These are phyloP conservation scores for Manacus vitellinus DNA, from an alignment of 2,113 vertebrate genomes.

Conservation along the genomic window DNA sequence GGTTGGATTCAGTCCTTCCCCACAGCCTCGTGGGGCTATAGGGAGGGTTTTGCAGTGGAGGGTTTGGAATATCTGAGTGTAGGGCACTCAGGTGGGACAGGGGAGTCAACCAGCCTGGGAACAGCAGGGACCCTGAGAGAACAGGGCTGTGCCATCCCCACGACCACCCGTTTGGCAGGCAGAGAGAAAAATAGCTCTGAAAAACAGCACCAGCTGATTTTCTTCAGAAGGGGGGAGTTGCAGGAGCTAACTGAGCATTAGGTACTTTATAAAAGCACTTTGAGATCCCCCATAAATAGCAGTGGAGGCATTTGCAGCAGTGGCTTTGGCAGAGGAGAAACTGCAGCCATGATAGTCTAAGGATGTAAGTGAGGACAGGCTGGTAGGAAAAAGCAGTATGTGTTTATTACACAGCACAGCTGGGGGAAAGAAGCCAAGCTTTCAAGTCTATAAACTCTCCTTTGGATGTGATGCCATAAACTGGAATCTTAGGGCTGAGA, in stretches of 20 bases:
- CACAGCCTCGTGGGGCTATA: rapidly evolving
- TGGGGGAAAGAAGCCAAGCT: neutral
- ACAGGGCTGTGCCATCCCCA: neutral
- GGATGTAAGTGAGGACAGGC: neutral
- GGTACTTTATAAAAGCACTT: neutral
- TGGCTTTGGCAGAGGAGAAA: neutral
- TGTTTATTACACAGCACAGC: neutral
- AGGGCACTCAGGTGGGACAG: neutral
- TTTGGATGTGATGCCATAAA: neutral
- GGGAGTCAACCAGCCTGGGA: neutral
- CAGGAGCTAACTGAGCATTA: neutral
- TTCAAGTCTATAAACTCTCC: neutral
- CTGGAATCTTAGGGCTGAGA: neutral
- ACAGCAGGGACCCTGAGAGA: neutral
- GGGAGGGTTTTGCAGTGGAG: neutral
- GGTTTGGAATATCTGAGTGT: neutral
- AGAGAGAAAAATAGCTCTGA: neutral
- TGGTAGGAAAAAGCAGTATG: neutral
- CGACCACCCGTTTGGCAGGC: neutral
- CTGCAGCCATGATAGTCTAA: neutral
- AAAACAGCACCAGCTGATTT: neutral
- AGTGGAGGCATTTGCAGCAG: neutral
- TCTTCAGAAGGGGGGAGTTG: neutral
- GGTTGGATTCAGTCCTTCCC: neutral
- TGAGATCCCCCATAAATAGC: neutral